Percentiles rank a stretch among this genome's conserved stretches.
phyloP scores from a whole-genome alignment of 2,888 invertebrate species.

The Microctonus aethiopoides region DNA sequence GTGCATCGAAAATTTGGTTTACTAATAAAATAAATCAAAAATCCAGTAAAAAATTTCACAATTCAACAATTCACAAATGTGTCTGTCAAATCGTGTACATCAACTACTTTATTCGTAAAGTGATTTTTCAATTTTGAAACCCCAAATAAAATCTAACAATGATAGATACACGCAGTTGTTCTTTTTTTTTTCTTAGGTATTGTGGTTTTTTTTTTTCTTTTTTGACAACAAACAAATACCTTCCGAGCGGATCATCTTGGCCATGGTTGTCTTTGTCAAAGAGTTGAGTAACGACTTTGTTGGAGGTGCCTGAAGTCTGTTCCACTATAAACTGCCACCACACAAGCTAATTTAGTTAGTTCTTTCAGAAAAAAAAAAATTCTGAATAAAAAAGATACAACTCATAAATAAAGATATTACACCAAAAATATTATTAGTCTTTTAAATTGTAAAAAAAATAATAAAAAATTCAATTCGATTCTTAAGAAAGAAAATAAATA shows the following conservation, averaged over 20 bases:
- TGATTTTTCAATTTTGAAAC: not conserved
- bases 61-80: not conserved
- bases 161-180: not conserved
- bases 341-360: conserved; percentile 57
- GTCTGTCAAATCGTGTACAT: not conserved
- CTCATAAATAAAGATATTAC: not conserved
- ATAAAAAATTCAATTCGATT: not conserved
- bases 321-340: conserved; percentile 73
- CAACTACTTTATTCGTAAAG: not conserved
- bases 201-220: conserved; percentile 34
- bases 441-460: not conserved
- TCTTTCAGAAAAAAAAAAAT: conserved; percentile 27
- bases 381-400: conserved; percentile 12
- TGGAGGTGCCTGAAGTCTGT: conserved; percentile 62
- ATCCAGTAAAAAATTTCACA: not conserved
- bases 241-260: conserved; percentile 93
- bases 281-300: conserved; percentile 73
- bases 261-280: conserved; percentile 94
- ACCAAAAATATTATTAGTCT: not conserved
- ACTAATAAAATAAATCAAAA: too few species aligned
- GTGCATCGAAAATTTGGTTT: not conserved
- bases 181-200: conserved; percentile 11
- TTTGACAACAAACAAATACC: conserved; percentile 72
- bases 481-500: not conserved
- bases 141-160: conserved; percentile 4